A percentile compares a stretch with the other conserved stretches of the same genome.
Conservation (phyloP, 2,888 invertebrate species). For the Piscicola geometra region DNA sequence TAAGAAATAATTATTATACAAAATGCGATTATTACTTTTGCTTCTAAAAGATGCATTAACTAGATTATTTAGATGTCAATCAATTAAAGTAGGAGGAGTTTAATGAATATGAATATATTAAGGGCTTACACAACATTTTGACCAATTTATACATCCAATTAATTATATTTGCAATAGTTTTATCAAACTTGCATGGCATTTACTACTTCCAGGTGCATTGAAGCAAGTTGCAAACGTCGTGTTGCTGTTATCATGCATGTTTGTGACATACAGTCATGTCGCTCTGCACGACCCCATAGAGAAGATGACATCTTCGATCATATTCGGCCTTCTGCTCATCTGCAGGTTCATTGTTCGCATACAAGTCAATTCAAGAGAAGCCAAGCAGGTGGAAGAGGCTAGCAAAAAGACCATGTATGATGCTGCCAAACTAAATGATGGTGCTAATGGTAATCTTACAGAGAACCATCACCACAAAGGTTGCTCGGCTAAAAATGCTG, state of each 20-base stretch:
- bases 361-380: conserved; percentile 47
- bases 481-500: neutral
- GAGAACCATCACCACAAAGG: neutral
- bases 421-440: neutral
- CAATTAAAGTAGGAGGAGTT: too few species aligned
- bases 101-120: too few species aligned
- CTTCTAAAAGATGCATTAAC: too few species aligned
- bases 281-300: conserved; percentile 54
- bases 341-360: conserved; percentile 54
- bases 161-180: too few species aligned
- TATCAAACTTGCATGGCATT: too few species aligned
- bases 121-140: neutral
- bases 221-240: conserved; percentile 84
- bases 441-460: neutral
- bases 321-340: conserved; percentile 54
- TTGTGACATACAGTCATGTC: conserved; percentile 75
- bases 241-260: conserved; percentile 74
- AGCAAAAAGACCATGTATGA: neutral
- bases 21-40: neutral
- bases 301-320: conserved; percentile 54
- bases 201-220: conserved; percentile 63
- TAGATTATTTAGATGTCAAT: too few species aligned
- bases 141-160: neutral
- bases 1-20: too few species aligned
- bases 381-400: conserved; percentile 31